phyloP scores from a whole-genome alignment of 2,113 vertebrate species.

The Vicugna pacos region DNA sequence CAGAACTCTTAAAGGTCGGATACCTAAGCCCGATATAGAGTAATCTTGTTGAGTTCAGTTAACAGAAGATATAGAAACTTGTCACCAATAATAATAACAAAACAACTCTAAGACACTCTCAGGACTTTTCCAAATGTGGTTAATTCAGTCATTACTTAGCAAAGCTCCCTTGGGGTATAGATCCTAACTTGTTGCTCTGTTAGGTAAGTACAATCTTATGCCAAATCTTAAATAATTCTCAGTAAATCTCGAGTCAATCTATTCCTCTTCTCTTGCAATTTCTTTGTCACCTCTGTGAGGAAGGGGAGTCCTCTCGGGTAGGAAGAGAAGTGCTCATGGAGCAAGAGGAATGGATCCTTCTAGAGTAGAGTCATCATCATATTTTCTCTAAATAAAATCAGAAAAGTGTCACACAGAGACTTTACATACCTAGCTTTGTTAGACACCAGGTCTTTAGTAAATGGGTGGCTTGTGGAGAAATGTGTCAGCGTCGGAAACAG shows the following conservation, averaged over 20 bases:
- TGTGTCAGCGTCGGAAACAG: background rate
- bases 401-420: background rate
- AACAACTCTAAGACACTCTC: background rate
- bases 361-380: background rate
- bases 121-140: background rate
- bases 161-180: background rate
- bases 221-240: background rate
- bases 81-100: background rate
- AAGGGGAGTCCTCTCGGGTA: background rate
- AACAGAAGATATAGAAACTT: background rate
- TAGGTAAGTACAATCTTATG: background rate
- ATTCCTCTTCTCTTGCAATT: background rate
- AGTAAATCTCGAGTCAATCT: background rate
- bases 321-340: background rate
- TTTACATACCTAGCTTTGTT: background rate
- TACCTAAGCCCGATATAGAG: rapidly evolving
- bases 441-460: background rate
- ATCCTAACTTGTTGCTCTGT: background rate
- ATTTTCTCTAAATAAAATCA: conserved; percentile 14
- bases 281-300: background rate
- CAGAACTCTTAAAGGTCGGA: background rate
- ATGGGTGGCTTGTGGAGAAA: background rate
- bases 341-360: background rate
- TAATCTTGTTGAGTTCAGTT: background rate
- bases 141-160: background rate